Conservation (phyloP, 2,888 invertebrate genomes). For the Caenorhabditis angaria region DNA sequence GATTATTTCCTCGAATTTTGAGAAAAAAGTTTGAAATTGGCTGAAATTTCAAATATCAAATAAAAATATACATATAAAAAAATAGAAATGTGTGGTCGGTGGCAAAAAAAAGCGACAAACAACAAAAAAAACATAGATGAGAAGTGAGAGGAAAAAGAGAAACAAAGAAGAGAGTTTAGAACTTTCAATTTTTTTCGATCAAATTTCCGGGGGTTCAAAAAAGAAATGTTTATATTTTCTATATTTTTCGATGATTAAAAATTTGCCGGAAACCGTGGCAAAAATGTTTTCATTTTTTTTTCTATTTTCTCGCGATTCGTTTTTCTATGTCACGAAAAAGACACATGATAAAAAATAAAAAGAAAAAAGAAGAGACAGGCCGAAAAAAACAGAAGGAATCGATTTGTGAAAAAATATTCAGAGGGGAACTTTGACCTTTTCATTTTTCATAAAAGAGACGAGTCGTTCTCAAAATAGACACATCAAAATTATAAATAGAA, state of each 20-base stretch:
- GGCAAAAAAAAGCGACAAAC: slow-evolving; percentile 8
- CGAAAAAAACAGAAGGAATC: slow-evolving; percentile 12
- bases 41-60: not conserved
- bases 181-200: not conserved
- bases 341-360: slow-evolving; percentile 8
- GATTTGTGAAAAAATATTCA: slow-evolving; percentile 10
- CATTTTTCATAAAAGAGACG: slow-evolving; percentile 7
- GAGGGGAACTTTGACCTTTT: slow-evolving; percentile 15
- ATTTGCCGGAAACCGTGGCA: not conserved
- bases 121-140: slow-evolving; percentile 11
- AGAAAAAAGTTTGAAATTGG: slow-evolving; percentile 17
- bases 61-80: slow-evolving; percentile 7
- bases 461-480: slow-evolving; percentile 8
- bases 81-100: not conserved
- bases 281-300: slow-evolving; percentile 13
- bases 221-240: not conserved
- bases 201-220: not conserved
- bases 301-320: not conserved
- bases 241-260: too few relatives aligned
- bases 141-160: slow-evolving; percentile 9
- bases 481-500: slow-evolving; percentile 4
- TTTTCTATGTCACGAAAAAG: slow-evolving; percentile 16
- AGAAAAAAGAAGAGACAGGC: slow-evolving; percentile 14
- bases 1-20: slow-evolving; percentile 48
- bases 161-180: slow-evolving; percentile 3